These are phyloP conservation scores for Lepidotrigona ventralis DNA, from an alignment of 1,140 invertebrate species.

Conservation along the genomic window DNA sequence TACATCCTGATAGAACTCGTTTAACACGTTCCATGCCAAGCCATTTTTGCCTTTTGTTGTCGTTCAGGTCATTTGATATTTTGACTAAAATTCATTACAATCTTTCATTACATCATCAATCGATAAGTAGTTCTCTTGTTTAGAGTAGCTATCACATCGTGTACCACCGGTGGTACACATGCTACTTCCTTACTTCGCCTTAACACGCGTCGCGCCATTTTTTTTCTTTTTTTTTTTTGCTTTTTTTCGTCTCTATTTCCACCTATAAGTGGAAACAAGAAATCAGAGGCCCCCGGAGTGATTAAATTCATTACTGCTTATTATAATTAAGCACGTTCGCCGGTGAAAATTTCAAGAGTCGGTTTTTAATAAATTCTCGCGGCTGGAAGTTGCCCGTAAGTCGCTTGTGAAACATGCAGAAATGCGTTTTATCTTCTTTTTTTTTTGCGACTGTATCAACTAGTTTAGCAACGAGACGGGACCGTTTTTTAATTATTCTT, in stretches of 20 bases:
- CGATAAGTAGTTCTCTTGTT: too few species aligned
- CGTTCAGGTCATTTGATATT: too few species aligned
- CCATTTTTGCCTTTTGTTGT: too few species aligned
- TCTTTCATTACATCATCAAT: too few species aligned
- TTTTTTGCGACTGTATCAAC: background rate
- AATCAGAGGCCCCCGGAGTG: background rate
- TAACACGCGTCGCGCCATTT: too few species aligned
- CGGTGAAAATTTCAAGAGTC: background rate
- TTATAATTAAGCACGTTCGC: background rate
- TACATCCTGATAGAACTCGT: slow-evolving; percentile 13
- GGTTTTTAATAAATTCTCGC: background rate
- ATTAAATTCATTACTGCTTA: background rate
- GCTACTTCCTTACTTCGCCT: background rate
- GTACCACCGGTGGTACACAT: too few species aligned
- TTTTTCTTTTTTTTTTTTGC: background rate
- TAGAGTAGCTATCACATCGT: too few species aligned
- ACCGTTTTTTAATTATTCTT: too few species aligned
- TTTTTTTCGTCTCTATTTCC: too few species aligned
- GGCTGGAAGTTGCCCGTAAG: too few species aligned
- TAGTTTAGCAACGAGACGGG: background rate
- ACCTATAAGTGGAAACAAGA: background rate
- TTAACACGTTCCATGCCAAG: too few species aligned
- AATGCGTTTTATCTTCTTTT: background rate
- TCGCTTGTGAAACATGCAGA: background rate
- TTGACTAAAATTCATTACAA: too few species aligned